Conservation (phyloP, 2,888 invertebrate species). For the Nomada flava region DNA sequence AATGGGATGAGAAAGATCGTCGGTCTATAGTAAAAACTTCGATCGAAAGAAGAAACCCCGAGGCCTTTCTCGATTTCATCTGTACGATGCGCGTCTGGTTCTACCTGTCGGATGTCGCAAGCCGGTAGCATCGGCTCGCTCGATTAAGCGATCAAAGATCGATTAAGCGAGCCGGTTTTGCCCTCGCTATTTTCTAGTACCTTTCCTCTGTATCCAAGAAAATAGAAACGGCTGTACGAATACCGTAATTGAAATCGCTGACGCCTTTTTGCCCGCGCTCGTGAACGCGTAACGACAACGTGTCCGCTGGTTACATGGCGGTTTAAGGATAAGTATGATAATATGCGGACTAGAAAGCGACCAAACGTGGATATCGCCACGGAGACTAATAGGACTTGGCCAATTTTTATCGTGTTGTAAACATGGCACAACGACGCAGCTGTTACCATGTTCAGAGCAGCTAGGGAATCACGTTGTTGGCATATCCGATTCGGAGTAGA, state of each 20-base stretch:
- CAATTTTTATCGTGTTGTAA: constrained; percentile 14
- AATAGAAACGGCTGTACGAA: constrained; percentile 28
- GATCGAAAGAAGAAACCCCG: constrained; percentile 36
- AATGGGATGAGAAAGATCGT: constrained; percentile 49
- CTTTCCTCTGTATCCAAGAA: constrained; percentile 17
- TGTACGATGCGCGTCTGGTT: constrained; percentile 16
- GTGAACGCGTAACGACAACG: constrained; percentile 37
- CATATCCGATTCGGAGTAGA: constrained; percentile 35
- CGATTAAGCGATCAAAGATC: constrained; percentile 68
- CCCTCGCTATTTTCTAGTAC: constrained; percentile 41
- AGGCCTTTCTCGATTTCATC: constrained; percentile 45
- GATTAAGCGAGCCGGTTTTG: constrained; percentile 67
- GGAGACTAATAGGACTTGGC: constrained; percentile 9
- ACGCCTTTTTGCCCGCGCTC: constrained; percentile 43
- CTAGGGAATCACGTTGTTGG: neutral
- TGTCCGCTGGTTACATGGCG: constrained; percentile 42
- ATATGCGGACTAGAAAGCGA: constrained; percentile 44
- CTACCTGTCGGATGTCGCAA: constrained; percentile 62
- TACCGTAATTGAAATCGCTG: constrained; percentile 60
- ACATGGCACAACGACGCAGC: constrained; percentile 3
- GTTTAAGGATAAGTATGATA: constrained; percentile 50
- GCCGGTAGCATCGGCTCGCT: constrained; percentile 62
- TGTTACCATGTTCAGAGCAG: neutral
- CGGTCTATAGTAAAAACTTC: constrained; percentile 32
- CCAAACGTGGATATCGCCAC: constrained; percentile 41